phyloP scores from a whole-genome alignment of 2,888 invertebrate species.

The Prosapia bicincta region DNA sequence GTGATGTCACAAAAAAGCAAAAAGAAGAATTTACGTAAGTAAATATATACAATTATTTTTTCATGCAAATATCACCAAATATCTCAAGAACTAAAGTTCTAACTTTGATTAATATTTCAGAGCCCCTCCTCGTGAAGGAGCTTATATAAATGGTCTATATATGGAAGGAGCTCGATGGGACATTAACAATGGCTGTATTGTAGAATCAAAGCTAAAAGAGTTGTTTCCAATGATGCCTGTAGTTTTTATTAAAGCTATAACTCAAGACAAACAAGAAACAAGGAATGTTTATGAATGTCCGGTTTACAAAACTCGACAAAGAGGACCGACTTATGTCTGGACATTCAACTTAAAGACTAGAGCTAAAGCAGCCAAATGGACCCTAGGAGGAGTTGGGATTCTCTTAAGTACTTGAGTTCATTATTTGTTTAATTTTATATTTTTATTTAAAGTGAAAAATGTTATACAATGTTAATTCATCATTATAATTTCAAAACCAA shows the following conservation, averaged over 20 bases:
- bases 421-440: not conserved
- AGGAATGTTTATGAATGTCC: constrained; percentile 90
- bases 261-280: constrained; percentile 84
- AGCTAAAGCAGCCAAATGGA: constrained; percentile 88
- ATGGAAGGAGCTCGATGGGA: constrained; percentile 98
- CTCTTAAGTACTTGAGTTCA: constrained; percentile 68
- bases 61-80: too few species aligned
- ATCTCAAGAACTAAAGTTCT: too few species aligned
- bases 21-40: constrained; percentile 76
- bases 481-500: too few species aligned
- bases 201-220: constrained; percentile 84
- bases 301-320: constrained; percentile 83
- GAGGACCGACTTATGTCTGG: constrained; percentile 94
- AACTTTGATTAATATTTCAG: constrained; percentile 47
- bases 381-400: constrained; percentile 88
- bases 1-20: constrained; percentile 88
- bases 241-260: constrained; percentile 79
- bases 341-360: constrained; percentile 90
- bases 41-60: too few species aligned
- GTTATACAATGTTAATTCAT: too few species aligned
- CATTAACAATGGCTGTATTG: constrained; percentile 67
- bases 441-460: too few species aligned
- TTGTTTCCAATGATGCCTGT: constrained; percentile 89
- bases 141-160: constrained; percentile 81
- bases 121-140: constrained; percentile 84